Conservation (phyloP, 2,113 vertebrate genomes). For the human (Homo sapiens) region GRCh38 chr1:247551001-247551500, state of each 20-base stretch:
- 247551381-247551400: not conserved
- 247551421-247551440: not conserved
- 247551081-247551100: not conserved
- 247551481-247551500: not conserved
- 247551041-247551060: not conserved
- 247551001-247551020: not conserved
- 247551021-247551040: not conserved
- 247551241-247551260: not conserved
- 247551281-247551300: not conserved
- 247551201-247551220: not conserved
- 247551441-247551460: not conserved
- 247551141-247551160: not conserved
- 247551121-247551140: not conserved
- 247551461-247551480: not conserved
- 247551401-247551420: not conserved
- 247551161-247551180: not conserved
- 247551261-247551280: not conserved
- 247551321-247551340: not conserved
- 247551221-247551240: not conserved
- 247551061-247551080: not conserved
- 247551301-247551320: not conserved
- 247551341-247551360: not conserved
- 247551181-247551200: not conserved
- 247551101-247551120: not conserved
- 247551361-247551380: not conserved